Evolutionary conservation across 2,888 invertebrate species (phyloP), one percentile per base, ranked within the genome.

Genomic region (Caenorhabditis japonica): DNA sequence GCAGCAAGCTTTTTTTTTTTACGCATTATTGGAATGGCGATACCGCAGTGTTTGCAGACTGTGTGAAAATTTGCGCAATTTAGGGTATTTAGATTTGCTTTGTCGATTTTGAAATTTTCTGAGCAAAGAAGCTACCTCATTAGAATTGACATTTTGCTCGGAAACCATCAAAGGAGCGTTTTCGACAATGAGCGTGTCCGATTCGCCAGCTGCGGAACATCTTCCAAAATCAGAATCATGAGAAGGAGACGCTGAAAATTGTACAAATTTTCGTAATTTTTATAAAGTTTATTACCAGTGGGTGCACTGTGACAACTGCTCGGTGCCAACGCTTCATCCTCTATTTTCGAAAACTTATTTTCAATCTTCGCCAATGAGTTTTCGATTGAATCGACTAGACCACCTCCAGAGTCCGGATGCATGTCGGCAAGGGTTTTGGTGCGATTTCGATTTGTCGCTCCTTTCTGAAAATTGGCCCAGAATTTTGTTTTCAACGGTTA

Each of bases 161-260:
- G 70, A 70, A 25, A 10, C n/a, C n/a, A 62, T 10, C 33, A 71
- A 30, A n/a, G 56, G 47, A n/a, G 39, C 8, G 8, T 17, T 13
- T 17, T 46, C 17, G 1, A 23, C 17, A 15, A 10, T 21, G 13
- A 21, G 2, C 33, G 13, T 19, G 15, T 33, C 27, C 19, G 21
- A 5, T 21, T 71, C 58, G 8, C 71, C 71, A 10, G 72, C 72
- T 3, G 72, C 72, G 3, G 72, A 72, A 30, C 64, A 72, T 27
- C 72, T 46, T 4, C 51, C 64, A 19, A 34, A 39, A n/a, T 58
- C 51, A 1, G 58, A 46, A 1, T 55, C 47, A 17, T 39, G 46
- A 10, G 55, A 64, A 17, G 43, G 52, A 17, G 55, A 49, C 0
- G 15, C 66, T 56, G 47, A 10, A 56, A 60, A 15, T 30, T 30